These are phyloP conservation scores for Ammodramus savannarum DNA, from an alignment of 2,113 vertebrate genomes.

Conservation along the genomic window DNA sequence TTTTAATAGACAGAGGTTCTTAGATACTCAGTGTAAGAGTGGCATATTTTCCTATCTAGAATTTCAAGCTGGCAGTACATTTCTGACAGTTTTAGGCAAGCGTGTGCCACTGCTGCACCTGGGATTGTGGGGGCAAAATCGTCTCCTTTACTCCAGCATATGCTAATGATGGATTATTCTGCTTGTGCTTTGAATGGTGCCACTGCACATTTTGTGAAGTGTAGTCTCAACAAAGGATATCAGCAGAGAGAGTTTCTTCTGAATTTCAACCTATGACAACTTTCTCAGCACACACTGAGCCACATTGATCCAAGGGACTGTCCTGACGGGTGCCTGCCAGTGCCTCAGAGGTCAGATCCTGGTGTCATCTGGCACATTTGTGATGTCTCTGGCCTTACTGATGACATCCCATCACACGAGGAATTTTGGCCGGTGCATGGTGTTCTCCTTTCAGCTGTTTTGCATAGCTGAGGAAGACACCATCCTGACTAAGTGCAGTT, in stretches of 20 bases:
- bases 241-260: neutral
- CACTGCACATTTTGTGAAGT: slow-evolving; percentile 33
- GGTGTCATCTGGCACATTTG: slow-evolving; percentile 41
- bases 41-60: neutral
- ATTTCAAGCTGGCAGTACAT: neutral
- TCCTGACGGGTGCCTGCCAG: neutral
- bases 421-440: slow-evolving; percentile 51
- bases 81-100: neutral
- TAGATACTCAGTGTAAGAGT: neutral
- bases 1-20: neutral
- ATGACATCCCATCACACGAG: slow-evolving; percentile 21
- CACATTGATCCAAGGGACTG: neutral
- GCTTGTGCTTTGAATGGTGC: slow-evolving; percentile 6
- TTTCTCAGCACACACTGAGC: neutral
- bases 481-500: neutral
- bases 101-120: neutral
- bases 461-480: slow-evolving; percentile 44
- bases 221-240: slow-evolving; percentile 54
- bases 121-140: neutral
- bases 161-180: neutral
- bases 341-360: neutral
- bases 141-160: neutral
- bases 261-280: slow-evolving; percentile 35
- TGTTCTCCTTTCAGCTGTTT: slow-evolving; percentile 44
- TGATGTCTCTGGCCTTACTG: slow-evolving; percentile 14